Evolutionary conservation across 2,113 vertebrate genomes (phyloP).

Genomic region (Trichomycterus rosablanca): DNA sequence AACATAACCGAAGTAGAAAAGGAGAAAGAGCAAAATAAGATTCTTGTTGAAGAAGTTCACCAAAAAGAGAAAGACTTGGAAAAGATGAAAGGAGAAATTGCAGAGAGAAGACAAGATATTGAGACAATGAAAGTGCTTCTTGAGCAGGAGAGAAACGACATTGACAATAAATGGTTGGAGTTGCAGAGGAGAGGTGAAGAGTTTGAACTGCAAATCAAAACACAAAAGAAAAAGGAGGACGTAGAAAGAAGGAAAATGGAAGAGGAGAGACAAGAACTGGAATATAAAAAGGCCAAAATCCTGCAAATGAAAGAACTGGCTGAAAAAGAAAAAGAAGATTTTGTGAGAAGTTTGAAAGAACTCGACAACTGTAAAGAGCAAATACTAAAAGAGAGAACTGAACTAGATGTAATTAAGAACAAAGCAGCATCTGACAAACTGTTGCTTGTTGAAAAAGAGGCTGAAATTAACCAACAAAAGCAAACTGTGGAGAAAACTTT

Average conservation of each 20-base stretch:
- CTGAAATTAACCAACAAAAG: not conserved
- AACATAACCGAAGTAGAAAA: not conserved
- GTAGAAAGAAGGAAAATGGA: not conserved
- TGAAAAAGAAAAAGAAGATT: constrained; percentile 3
- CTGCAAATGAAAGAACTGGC: not conserved
- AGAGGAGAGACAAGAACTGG: constrained; percentile 8
- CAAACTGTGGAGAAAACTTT: not conserved
- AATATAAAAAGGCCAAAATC: not conserved
- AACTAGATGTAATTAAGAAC: constrained; percentile 10
- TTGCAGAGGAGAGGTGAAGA: constrained; percentile 10
- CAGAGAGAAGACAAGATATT: constrained; percentile 14
- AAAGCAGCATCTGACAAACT: not conserved
- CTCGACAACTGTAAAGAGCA: not conserved
- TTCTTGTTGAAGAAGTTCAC: too few species aligned
- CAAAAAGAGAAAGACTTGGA: too few species aligned
- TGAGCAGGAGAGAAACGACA: constrained; percentile 12
- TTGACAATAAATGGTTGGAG: not conserved
- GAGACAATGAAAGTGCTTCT: not conserved
- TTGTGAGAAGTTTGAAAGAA: not conserved
- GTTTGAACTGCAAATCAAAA: not conserved
- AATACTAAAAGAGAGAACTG: not conserved
- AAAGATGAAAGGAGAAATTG: too few species aligned
- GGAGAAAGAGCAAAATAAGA: too few species aligned
- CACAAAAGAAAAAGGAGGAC: too few species aligned
- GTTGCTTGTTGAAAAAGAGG: not conserved